phyloP scores from a whole-genome alignment of 2,113 vertebrate species.

The Podiceps cristatus region DNA sequence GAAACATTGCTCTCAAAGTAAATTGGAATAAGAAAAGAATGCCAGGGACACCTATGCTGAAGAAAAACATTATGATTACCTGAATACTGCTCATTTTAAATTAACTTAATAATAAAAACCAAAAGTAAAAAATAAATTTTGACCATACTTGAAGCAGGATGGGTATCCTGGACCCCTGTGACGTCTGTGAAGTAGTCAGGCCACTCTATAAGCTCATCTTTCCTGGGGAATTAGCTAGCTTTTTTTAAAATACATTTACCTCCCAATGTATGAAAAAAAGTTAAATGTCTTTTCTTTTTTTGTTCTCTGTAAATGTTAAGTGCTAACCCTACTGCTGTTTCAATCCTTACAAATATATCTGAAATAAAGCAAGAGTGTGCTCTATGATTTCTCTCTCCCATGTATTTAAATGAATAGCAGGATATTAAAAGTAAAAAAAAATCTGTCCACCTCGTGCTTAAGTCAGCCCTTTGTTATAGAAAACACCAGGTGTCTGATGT shows the following conservation, averaged over 20 bases:
- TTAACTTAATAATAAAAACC: not conserved
- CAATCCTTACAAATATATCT: not conserved
- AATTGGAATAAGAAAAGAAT: not conserved
- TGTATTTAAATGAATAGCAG: not conserved
- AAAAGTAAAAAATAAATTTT: not conserved
- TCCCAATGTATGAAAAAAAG: not conserved
- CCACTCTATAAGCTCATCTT: not conserved
- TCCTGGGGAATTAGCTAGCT: not conserved
- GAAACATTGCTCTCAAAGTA: not conserved
- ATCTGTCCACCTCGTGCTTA: not conserved
- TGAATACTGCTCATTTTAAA: not conserved
- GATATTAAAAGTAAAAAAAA: not conserved
- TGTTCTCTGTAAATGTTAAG: not conserved
- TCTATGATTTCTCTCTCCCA: not conserved
- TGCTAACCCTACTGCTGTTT: not conserved
- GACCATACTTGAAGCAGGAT: not conserved
- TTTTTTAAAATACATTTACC: not conserved
- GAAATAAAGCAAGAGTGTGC: not conserved
- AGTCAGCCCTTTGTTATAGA: not conserved
- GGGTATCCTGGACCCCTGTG: not conserved
- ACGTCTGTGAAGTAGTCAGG: not conserved
- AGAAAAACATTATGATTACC: not conserved
- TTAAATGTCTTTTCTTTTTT: not conserved
- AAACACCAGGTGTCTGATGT: not conserved
- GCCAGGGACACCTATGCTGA: not conserved